Evolutionary conservation across 2,888 invertebrate species (phyloP).

Genomic region (Hypena proboscidalis): DNA sequence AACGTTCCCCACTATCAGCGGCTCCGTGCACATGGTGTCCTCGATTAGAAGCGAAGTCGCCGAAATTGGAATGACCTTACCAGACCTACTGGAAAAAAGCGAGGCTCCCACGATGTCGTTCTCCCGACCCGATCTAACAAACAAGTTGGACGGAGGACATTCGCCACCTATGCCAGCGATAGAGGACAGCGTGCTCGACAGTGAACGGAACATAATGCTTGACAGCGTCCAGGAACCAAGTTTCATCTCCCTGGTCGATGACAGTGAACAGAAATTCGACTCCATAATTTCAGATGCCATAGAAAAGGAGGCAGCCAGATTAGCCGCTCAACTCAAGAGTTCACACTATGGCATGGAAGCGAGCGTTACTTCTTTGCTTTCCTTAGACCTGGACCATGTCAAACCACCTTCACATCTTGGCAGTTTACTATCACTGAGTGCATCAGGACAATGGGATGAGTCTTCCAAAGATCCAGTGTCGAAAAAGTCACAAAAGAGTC

Average conservation of each 20-base stretch:
- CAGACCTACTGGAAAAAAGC: constrained; percentile 76
- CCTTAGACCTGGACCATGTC: constrained; percentile 89
- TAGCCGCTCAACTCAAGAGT: constrained; percentile 77
- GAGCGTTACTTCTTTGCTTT: constrained; percentile 86
- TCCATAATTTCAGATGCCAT: constrained; percentile 90
- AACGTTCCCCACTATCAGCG: constrained; percentile 92
- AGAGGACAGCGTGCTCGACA: constrained; percentile 35
- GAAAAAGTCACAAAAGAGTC: constrained; percentile 72
- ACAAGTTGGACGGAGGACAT: constrained; percentile 56
- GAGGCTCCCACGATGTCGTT: constrained; percentile 54
- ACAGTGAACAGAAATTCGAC: constrained; percentile 80
- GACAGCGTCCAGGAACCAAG: constrained; percentile 66
- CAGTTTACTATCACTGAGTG: constrained; percentile 85
- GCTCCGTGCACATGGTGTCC: constrained; percentile 89
- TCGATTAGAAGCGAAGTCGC: constrained; percentile 76
- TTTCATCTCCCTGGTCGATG: constrained; percentile 74
- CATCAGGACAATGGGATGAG: constrained; percentile 82
- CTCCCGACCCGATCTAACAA: constrained; percentile 71
- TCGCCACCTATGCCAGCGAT: constrained; percentile 41
- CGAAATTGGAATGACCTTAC: constrained; percentile 83
- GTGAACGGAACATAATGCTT: constrained; percentile 46
- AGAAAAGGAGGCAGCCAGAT: constrained; percentile 90
- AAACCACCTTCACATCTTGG: constrained; percentile 92
- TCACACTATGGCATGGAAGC: constrained; percentile 78
- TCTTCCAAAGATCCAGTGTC: constrained; percentile 49